Base-by-base conservation (phyloP, 2,113 vertebrate species). In the Cyrtonyx montezumae region DNA sequence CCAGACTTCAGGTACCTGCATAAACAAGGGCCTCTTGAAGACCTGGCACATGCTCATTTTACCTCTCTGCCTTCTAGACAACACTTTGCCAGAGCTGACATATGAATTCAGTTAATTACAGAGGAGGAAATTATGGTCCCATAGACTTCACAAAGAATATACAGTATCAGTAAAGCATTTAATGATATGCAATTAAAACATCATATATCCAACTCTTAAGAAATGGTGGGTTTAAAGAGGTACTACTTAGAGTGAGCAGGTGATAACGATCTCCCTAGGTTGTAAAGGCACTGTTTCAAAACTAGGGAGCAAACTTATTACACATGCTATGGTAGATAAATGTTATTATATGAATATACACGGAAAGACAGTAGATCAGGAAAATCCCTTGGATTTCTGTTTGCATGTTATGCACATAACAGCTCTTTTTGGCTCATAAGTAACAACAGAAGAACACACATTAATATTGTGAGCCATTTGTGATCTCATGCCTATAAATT, bases 71-170 rank as follows among this genome's bases (percentile, higher is more conserved):
- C 49, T 88, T 89, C 59, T 79, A 36, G 25, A 79, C 46, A 25
- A 12, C 11, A 4, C 49, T 82, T 36, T 40, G n/a, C 34, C 75
- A 36, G 21, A 37, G 67, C 70, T 82, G 59, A 78, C 26, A 16
- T 2, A 17, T 67, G 79, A 87, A 18, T 22, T 51, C 51, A 28
- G 37, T 40, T 69, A 82, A 93, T 87, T 68, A 61, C 46, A 85
- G 45, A 26, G 67, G 51, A 75, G 81, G 76, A 87, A 74, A 85
- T 85, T 42, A 78, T 14, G 3, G 79, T 40, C 58, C 34, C 75
- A 13, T n/a, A 67, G 79, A 79, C 79, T 85, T 92, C 51, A 80
- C 73, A 80, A 79, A 87, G 76, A 88, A 79, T 74, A 87, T 75
- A 92, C 65, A 40, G 59, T 13, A 4, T 4, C 77, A 84, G 46